A percentile compares a stretch with the other conserved stretches of the same genome.
phyloP scores from a whole-genome alignment of 2,888 invertebrate species.

The Hyles lineata region DNA sequence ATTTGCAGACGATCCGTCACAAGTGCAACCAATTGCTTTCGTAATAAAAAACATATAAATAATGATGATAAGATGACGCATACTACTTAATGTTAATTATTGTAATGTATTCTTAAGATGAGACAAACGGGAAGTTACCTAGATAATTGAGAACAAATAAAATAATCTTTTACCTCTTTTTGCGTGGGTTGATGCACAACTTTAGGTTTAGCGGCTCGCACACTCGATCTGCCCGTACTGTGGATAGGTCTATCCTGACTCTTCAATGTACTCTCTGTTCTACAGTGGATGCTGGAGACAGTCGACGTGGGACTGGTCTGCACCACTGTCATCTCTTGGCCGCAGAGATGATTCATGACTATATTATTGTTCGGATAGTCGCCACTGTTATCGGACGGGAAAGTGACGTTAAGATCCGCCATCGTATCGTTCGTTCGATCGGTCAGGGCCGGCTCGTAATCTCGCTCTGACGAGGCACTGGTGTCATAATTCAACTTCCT shows the following conservation, averaged over 20 bases:
- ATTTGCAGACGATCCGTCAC: background rate
- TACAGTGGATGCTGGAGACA: conserved; percentile 28
- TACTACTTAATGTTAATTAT: background rate
- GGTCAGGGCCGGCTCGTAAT: conserved; percentile 69
- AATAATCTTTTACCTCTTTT: conserved; percentile 58
- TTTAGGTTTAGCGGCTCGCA: conserved; percentile 37
- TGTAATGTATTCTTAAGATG: conserved; percentile 11
- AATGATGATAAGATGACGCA: background rate
- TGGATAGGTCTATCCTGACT: conserved; percentile 55
- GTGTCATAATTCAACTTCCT: conserved; percentile 69
- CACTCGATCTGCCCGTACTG: conserved; percentile 51
- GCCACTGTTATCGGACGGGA: conserved; percentile 73
- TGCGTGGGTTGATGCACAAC: conserved; percentile 49
- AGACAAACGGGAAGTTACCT: background rate
- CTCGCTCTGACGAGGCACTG: conserved; percentile 64
- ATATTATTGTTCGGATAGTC: conserved; percentile 46
- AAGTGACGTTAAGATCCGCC: conserved; percentile 78
- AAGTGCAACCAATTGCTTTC: conserved; percentile 4
- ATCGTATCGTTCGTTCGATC: conserved; percentile 81
- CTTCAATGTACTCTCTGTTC: conserved; percentile 56
- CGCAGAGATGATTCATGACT: conserved; percentile 37
- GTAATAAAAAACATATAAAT: background rate
- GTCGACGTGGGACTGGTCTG: conserved; percentile 42
- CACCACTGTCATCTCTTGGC: conserved; percentile 46
- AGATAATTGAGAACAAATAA: background rate